phyloP scores from a whole-genome alignment of 2,888 invertebrate genomes.

The Nineta flava region DNA sequence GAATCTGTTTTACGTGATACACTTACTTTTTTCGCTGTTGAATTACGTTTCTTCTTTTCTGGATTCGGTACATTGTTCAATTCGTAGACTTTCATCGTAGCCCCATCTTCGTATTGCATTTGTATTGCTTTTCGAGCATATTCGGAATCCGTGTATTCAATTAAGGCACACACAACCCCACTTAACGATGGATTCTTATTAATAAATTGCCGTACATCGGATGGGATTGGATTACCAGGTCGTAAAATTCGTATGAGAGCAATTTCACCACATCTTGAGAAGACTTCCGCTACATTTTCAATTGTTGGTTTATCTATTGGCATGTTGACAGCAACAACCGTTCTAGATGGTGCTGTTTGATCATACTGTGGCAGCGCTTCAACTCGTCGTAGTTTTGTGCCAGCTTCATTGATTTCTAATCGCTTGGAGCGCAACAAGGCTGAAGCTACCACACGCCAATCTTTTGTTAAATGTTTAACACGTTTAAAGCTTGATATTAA shows the following conservation, averaged over 20 bases:
- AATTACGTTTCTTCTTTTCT: conserved; percentile 55
- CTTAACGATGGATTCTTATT: conserved; percentile 81
- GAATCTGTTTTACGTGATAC: neutral
- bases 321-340: conserved; percentile 74
- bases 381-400: conserved; percentile 74
- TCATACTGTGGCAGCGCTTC: conserved; percentile 79
- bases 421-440: conserved; percentile 62
- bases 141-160: conserved; percentile 81
- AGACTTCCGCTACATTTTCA: conserved; percentile 82
- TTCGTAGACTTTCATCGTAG: conserved; percentile 55
- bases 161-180: conserved; percentile 72
- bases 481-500: conserved; percentile 89
- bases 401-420: conserved; percentile 77
- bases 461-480: conserved; percentile 84
- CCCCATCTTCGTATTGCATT: conserved; percentile 37
- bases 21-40: conserved; percentile 38
- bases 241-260: conserved; percentile 73
- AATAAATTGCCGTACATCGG: conserved; percentile 80
- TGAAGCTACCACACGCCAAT: conserved; percentile 84
- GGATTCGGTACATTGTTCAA: conserved; percentile 51
- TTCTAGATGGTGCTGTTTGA: conserved; percentile 83
- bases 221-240: conserved; percentile 80
- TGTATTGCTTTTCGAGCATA: conserved; percentile 69
- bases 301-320: conserved; percentile 73
- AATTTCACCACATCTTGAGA: conserved; percentile 78